Evolutionary conservation across 1,140 invertebrate genomes (phyloP), one percentile per base, ranked within the genome.

Genomic region (Drosophila biarmipes): DNA sequence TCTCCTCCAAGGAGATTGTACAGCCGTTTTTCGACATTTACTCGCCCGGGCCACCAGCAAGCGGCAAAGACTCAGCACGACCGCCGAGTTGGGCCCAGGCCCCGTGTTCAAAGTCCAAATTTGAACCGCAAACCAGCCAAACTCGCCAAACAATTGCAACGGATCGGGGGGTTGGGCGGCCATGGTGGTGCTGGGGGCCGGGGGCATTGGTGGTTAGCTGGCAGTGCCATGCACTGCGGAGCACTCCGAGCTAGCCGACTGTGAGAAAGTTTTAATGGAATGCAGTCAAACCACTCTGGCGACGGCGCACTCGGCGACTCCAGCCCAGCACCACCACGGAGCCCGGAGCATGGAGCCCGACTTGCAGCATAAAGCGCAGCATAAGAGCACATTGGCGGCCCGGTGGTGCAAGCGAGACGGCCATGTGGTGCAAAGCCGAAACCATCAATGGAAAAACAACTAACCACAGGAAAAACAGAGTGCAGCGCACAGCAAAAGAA

Each of bases 191-290:
- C 45, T 40, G 48, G 15, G 48, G 48, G 10, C 34, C 12, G 61
- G 45, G 51, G 46, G 35, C 27, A 45, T 51, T 15, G 48, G 43
- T 62, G 55, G 51, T 40, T 34, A 40, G 61, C 68, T 77, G 63
- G 58, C 77, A 74, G 53, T 73, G 57, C 62, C 78, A 81, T 67
- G 78, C 78, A 53, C 73, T 69, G 73, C 53, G 45, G 55, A 66
- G 51, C 75, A 59, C 68, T 61, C 31, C 43, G 19, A 66, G 67
- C 66, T 55, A 73, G 78, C 58, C 67, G 79, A 91, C 91, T 92
- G 91, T 92, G 91, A 92, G 91, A 92, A 92, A 92, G 91, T 92
- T 92, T 92, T 89, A 85, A 90, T 92, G 91, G 91, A 92, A 92
- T 92, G 91, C 89, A 80, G 91, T 92, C 91, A 85, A 90, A 90